phyloP scores from a whole-genome alignment of 2,113 vertebrate genomes.

The Pygoscelis antarcticus region DNA sequence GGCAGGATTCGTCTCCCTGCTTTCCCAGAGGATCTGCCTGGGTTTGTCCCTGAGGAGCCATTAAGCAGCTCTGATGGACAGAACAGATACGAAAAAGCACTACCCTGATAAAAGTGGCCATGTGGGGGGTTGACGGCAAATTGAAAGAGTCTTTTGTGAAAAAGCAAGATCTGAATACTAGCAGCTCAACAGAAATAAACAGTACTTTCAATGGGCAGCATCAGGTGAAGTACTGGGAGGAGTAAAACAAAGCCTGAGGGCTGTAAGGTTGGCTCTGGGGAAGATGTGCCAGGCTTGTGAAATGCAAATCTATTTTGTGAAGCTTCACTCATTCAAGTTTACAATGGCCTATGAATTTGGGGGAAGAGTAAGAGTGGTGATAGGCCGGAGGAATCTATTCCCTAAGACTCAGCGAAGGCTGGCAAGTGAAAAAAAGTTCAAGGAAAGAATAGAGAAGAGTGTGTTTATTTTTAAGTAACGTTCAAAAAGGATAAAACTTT shows the following conservation, averaged over 20 bases:
- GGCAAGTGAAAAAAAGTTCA: neutral
- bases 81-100: neutral
- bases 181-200: neutral
- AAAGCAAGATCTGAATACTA: neutral
- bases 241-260: neutral
- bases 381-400: neutral
- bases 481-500: neutral
- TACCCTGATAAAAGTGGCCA: neutral
- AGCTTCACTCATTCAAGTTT: neutral
- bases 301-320: neutral
- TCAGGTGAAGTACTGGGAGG: accelerated
- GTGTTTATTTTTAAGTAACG: neutral
- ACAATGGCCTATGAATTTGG: neutral
- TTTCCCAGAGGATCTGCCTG: neutral
- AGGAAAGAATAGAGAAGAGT: neutral
- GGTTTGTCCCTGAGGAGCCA: neutral
- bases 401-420: neutral
- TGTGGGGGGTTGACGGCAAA: neutral
- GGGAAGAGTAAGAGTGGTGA: neutral
- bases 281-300: neutral
- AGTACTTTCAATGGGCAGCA: neutral
- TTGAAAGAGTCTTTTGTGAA: neutral
- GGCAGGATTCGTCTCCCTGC: neutral
- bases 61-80: neutral
- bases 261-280: neutral